Evolutionary conservation across 2,888 invertebrate genomes (phyloP).

Genomic region (Brachylomia viminalis): DNA sequence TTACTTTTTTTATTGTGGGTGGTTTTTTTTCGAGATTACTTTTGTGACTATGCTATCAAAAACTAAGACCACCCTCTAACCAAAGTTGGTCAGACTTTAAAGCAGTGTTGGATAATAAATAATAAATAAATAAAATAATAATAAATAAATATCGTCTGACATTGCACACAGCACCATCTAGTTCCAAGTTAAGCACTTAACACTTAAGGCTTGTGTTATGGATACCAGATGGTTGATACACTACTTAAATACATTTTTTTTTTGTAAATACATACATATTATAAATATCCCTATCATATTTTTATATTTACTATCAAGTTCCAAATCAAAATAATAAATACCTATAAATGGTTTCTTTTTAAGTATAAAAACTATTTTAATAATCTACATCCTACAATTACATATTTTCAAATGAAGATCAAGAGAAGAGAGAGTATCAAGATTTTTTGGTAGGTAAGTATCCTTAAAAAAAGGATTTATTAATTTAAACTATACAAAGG

Average conservation of each 20-base stretch:
- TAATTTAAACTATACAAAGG: not conserved
- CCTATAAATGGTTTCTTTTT: not conserved
- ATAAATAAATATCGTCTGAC: too few species aligned
- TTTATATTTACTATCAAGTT: not conserved
- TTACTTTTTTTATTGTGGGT: not conserved
- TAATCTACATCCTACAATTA: not conserved
- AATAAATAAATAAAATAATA: too few species aligned
- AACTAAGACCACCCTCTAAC: not conserved
- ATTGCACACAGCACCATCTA: too few species aligned
- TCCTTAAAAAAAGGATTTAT: not conserved
- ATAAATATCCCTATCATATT: not conserved
- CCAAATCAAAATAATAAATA: not conserved
- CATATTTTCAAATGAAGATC: conserved; percentile 9
- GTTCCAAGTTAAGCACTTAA: too few species aligned
- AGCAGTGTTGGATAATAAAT: not conserved
- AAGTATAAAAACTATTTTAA: not conserved
- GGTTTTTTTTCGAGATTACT: not conserved
- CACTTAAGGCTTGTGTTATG: too few species aligned
- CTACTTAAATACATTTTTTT: too few species aligned
- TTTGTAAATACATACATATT: too few species aligned
- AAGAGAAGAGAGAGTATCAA: too few species aligned
- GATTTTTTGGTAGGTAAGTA: not conserved
- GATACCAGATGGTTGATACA: too few species aligned
- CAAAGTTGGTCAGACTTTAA: not conserved
- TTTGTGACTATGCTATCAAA: not conserved